phyloP scores from a whole-genome alignment of 2,113 vertebrate species.

The Triplophysa dalaica region DNA sequence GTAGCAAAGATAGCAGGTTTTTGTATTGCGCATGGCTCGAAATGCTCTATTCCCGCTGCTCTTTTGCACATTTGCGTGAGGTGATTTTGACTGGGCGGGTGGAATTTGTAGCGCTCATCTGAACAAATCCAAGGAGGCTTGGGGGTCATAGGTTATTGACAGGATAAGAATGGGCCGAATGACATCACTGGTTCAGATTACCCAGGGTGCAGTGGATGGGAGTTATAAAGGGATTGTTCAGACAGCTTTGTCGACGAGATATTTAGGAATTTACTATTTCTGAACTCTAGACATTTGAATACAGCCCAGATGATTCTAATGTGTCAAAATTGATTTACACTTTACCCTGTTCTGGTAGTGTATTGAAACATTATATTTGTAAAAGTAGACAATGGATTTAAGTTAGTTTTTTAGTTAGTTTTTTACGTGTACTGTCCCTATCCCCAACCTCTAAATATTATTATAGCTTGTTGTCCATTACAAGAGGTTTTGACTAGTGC shows the following conservation, averaged over 20 bases:
- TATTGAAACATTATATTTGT: too few relatives aligned
- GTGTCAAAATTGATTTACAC: too few relatives aligned
- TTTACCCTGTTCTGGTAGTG: too few relatives aligned
- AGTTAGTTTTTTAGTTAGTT: too few relatives aligned
- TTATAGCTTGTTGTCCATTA: not conserved
- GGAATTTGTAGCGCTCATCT: conserved; percentile 53
- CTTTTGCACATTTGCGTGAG: conserved; percentile 83
- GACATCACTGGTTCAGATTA: conserved; percentile 62
- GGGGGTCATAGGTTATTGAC: conserved; percentile 51
- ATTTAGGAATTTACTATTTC: not conserved
- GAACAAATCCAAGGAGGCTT: conserved; percentile 58
- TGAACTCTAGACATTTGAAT: not conserved
- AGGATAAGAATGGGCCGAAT: conserved; percentile 64
- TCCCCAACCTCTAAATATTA: not conserved
- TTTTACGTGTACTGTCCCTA: not conserved
- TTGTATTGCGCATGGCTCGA: conserved; percentile 68
- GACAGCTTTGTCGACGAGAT: not conserved
- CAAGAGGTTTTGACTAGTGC: conserved; percentile 10
- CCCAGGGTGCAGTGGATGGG: conserved; percentile 45
- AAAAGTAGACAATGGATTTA: too few relatives aligned
- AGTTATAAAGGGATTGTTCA: not conserved
- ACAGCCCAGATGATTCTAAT: not conserved
- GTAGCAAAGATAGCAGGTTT: conserved; percentile 52
- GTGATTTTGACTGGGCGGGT: conserved; percentile 44
- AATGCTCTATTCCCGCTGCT: conserved; percentile 64